These are phyloP conservation scores for Bungarus multicinctus DNA, from an alignment of 2,113 vertebrate species.

Conservation along the genomic window DNA sequence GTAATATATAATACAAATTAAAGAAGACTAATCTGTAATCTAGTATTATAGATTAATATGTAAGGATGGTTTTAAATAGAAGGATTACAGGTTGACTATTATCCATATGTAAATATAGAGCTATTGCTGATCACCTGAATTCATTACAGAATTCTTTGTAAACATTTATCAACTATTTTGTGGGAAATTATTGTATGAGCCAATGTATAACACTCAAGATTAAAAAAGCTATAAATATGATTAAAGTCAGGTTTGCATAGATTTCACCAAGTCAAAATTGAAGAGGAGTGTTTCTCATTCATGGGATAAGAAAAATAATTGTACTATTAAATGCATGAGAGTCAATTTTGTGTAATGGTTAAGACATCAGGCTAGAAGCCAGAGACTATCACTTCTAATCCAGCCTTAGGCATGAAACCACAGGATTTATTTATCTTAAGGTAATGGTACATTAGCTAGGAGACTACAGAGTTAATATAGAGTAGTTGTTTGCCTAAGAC, in stretches of 20 bases:
- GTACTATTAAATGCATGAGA: background rate
- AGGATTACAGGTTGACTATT: background rate
- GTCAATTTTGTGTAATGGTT: background rate
- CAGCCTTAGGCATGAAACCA: background rate
- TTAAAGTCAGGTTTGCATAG: background rate
- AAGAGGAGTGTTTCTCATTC: background rate
- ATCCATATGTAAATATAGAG: background rate
- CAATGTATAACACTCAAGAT: background rate
- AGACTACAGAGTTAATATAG: background rate
- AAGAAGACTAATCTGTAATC: background rate
- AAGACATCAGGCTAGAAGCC: background rate
- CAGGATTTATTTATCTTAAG: background rate
- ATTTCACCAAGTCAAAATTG: background rate
- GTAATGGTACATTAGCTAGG: background rate
- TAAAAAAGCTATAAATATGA: background rate
- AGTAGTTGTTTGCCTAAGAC: background rate
- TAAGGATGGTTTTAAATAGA: background rate
- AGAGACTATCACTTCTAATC: background rate
- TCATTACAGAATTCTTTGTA: background rate
- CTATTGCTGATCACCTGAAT: background rate
- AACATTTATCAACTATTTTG: background rate
- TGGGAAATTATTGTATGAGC: background rate
- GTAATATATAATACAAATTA: background rate
- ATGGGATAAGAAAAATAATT: background rate
- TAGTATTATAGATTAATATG: background rate